These are phyloP conservation scores for Hemibagrus guttatus DNA, from an alignment of 2,797 vertebrate species.

Conservation along the genomic window DNA sequence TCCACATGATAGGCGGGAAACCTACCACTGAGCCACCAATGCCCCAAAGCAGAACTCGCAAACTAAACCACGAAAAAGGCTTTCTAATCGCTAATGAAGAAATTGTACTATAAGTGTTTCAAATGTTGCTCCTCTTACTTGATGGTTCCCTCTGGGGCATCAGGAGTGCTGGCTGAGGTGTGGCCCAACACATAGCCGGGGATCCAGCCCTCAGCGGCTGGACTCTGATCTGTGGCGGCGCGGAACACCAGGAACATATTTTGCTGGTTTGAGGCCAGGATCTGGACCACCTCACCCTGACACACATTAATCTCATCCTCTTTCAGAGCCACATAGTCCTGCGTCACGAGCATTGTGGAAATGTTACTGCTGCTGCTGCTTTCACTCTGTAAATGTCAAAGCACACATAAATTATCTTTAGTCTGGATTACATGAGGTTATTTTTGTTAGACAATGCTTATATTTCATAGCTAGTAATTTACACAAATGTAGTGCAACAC, in stretches of 20 bases:
- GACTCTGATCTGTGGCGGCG: constrained; percentile 95
- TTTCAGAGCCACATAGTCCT: constrained; percentile 99
- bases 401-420: constrained; percentile 25
- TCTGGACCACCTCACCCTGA: constrained; percentile 98
- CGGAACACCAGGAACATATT: constrained; percentile 99
- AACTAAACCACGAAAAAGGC: background rate
- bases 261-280: constrained; percentile 99
- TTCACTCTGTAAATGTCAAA: constrained; percentile 86
- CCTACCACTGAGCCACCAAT: too few relatives aligned
- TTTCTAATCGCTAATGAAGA: background rate
- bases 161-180: constrained; percentile 88
- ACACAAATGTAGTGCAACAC: background rate
- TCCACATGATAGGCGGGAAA: too few relatives aligned
- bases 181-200: constrained; percentile 97
- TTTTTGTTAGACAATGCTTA: background rate
- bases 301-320: constrained; percentile 99
- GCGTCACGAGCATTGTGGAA: constrained; percentile 99
- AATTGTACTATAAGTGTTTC: background rate
- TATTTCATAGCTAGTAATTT: background rate
- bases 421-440: background rate
- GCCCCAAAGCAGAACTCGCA: too few relatives aligned
- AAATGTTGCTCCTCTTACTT: constrained; percentile 80
- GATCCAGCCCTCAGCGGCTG: constrained; percentile 99
- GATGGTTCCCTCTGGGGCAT: constrained; percentile 90
- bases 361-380: constrained; percentile 99